Evolutionary conservation across 53 echinoderm and acorn worm species (phyloP).

Genomic region (Mesocentrotus franciscanus): DNA sequence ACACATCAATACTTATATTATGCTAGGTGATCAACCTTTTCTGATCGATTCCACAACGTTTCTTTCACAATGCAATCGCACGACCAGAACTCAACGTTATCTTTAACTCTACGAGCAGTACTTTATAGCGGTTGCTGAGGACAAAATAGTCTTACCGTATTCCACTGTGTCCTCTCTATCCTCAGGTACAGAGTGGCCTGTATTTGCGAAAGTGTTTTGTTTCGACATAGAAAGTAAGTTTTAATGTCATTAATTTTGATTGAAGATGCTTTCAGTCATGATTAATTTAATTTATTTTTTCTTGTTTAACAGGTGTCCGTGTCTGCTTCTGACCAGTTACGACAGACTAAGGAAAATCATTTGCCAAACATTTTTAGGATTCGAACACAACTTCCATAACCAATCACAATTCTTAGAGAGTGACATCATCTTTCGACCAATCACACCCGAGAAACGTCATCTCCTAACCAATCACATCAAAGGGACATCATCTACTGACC

Average conservation of each 20-base stretch:
- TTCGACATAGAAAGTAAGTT: background rate
- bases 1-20: too few species aligned
- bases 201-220: background rate
- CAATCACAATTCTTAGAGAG: background rate
- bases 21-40: too few species aligned
- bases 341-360: background rate
- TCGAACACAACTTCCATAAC: background rate
- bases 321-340: background rate
- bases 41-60: too few species aligned
- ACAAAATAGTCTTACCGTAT: background rate
- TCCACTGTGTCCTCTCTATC: background rate
- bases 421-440: background rate
- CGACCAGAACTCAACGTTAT: too few species aligned
- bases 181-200: background rate
- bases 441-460: background rate
- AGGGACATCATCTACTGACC: background rate
- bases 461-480: background rate
- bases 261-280: background rate
- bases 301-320: background rate
- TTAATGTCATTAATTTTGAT: background rate
- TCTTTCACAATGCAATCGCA: too few species aligned
- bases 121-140: background rate
- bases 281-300: background rate
- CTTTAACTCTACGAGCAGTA: too few species aligned
- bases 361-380: background rate